Evolutionary conservation across 2,888 invertebrate genomes (phyloP).

Genomic region (Campaea margaritaria): DNA sequence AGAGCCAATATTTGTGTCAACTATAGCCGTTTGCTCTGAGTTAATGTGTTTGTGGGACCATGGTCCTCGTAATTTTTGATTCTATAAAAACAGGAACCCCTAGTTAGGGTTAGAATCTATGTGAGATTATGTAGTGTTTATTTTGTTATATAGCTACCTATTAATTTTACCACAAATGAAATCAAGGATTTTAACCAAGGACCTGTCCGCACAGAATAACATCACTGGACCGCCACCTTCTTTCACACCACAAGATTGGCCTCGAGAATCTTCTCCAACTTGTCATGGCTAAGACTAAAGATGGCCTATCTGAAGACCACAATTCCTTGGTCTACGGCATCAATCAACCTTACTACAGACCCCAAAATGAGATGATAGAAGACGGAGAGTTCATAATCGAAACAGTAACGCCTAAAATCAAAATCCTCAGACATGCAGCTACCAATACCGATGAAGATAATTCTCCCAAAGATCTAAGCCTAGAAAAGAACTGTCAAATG

Average conservation of each 20-base stretch:
- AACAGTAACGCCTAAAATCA: slow-evolving; percentile 69
- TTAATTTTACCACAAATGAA: no score
- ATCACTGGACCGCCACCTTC: slow-evolving; percentile 71
- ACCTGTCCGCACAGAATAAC: slow-evolving; percentile 65
- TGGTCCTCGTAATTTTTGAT: no score
- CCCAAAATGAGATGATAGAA: slow-evolving; percentile 58
- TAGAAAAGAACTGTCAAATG: slow-evolving; percentile 58
- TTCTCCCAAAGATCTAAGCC: slow-evolving; percentile 13
- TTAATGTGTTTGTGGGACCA: no score
- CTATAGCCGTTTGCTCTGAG: no score
- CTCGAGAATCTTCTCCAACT: slow-evolving; percentile 71
- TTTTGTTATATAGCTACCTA: no score
- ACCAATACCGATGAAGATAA: slow-evolving; percentile 57
- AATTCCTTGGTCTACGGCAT: slow-evolving; percentile 45
- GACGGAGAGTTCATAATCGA: slow-evolving; percentile 74
- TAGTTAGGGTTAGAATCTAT: no score
- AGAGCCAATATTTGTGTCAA: no score
- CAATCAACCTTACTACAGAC: slow-evolving; percentile 67
- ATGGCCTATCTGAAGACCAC: slow-evolving; percentile 61
- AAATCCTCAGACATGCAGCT: slow-evolving; percentile 66
- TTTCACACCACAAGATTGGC: slow-evolving; percentile 74
- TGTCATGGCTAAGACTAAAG: slow-evolving; percentile 76
- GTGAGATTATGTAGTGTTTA: no score
- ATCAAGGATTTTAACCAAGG: no score
- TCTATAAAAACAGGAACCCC: no score